Evolutionary conservation across 2,888 invertebrate genomes (phyloP), one percentile per base, ranked within the genome.

Genomic region (Dolichomitus sp.): DNA sequence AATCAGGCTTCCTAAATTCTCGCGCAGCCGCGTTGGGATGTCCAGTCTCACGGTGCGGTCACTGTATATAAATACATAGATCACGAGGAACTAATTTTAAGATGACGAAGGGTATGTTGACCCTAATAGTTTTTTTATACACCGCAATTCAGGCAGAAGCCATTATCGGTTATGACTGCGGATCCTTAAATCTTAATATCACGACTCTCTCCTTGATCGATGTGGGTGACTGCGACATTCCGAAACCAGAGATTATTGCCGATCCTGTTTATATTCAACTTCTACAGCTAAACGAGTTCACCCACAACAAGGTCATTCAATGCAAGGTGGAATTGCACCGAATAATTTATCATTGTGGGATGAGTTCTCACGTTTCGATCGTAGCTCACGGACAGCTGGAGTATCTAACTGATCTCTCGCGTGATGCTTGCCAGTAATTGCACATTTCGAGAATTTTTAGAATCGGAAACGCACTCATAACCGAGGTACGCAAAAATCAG

Each of bases 121-220:
- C 17, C 48, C 48, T 50, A 7, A 50, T 17, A n/a, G 1, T 50
- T 4, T 6, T 50, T 17, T 19, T 50, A 19, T 50, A 17, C 6
- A 17, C 14, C 4, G n/a, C n/a, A 14, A 45, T 50, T 17, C 17
- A 50, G 0, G 45, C 33, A 17, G 4, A 50, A 30, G 33, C 75
- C 9, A 7, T 52, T 19, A 72, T 84, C 2, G 82, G 79, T 12
- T 85, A 79, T 61, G 81, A 83, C 65, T 83, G 81, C 42, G 72
- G 83, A 3, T 37, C 48, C 4, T 11, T 50, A 1, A 48, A 61
- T 1, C n/a, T 69, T 0, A 83, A 83, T 66, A 70, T 85, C 6
- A 85, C 82, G 0, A 59, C 63, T 0, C 7, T 84, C 7, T 84
- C 78, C 0, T 30, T 84, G 14, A 11, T 73, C 4, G 79, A 85